These are phyloP conservation scores for Scomber scombrus DNA, from an alignment of 2,113 vertebrate species.

Conservation along the genomic window DNA sequence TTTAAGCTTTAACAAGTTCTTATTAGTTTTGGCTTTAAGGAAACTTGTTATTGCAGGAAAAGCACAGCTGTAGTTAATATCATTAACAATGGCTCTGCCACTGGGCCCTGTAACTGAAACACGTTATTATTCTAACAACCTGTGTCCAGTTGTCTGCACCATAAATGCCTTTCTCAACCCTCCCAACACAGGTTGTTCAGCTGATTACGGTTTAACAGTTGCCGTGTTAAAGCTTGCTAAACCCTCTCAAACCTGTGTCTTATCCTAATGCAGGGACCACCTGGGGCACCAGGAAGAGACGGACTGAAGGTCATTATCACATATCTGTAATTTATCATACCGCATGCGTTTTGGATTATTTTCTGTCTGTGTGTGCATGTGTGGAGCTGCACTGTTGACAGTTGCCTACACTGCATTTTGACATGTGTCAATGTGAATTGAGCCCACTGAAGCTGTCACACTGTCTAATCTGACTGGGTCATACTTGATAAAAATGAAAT, in stretches of 20 bases:
- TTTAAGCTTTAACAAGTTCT: too few relatives aligned
- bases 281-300: constrained; percentile 83
- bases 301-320: constrained; percentile 82
- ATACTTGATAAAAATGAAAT: too few relatives aligned
- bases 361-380: constrained; percentile 9
- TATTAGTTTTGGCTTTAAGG: too few relatives aligned
- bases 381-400: neutral
- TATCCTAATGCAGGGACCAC: constrained; percentile 75
- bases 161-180: too few relatives aligned
- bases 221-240: neutral
- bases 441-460: neutral
- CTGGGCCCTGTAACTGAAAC: too few relatives aligned
- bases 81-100: too few relatives aligned
- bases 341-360: neutral
- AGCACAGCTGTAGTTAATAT: too few relatives aligned
- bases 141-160: too few relatives aligned
- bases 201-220: neutral
- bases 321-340: constrained; percentile 4
- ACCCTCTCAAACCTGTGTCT: neutral
- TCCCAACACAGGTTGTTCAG: neutral
- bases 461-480: too few relatives aligned
- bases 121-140: neutral
- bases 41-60: too few relatives aligned
- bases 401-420: neutral
- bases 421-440: neutral